Base-by-base conservation (phyloP, 2,113 vertebrate genomes). In the Psilopsiagon aurifrons region DNA sequence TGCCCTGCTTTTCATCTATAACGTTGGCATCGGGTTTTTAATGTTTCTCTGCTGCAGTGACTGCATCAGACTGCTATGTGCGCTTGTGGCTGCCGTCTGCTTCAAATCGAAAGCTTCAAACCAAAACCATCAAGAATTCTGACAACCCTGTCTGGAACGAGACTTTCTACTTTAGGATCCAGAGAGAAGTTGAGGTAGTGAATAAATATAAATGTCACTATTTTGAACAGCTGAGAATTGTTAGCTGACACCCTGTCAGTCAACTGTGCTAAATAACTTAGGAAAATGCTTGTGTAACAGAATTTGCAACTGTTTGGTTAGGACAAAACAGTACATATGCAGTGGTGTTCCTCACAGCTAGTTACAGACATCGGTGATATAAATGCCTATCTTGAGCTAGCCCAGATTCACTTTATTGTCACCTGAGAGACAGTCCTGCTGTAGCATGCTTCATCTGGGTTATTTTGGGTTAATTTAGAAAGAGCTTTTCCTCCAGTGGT, bases 71-170 rank as follows among this genome's bases (percentile, higher is more conserved):
- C 93, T 98, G 98, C 83, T 99, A 98, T 4, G 98, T 99, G 49
- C 97, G 97, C 62, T 95, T 99, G 84, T 97, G 97, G 94, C 97
- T 99, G 55, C 99, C 99, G 0, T 98, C 98, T 6, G 98, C 98
- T 78, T 98, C 98, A 13, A 92, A 94, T 7, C 82, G 93, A 59
- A 97, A 94, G 39, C 29, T 95, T 77, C 98, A 92, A 85, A 99
- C 99, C 28, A 98, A 92, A 93, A 98, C 98, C 24, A 95, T 99
- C 59, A 55, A 94, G 77, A 98, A 98, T 92, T 98, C 83, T 64
- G 93, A 95, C 71, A 96, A 97, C 55, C 99, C 99, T 28, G 94
- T 98, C 74, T 99, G 99, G 99, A 98, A 99, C 0, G 98, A 99
- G 90, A 98, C 92, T 27, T 99, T 99, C 94, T 97, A 86, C 90